Base-by-base conservation (phyloP, 2,888 invertebrate genomes). In the Cerastis leucographa region DNA sequence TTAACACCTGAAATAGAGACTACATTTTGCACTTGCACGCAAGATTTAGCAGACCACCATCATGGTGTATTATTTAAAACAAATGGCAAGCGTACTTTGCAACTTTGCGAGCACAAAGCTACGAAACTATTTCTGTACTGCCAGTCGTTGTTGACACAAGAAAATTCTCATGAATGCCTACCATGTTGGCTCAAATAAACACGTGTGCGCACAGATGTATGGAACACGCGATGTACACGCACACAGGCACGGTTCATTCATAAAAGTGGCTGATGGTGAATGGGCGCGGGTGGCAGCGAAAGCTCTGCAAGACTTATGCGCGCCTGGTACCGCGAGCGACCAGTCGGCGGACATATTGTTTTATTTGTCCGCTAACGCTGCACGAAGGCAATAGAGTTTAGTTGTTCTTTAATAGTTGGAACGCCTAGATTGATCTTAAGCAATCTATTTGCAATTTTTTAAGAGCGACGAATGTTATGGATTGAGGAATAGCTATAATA, bases 101-200 rank as follows among this genome's bases (percentile, higher is more conserved):
- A 92, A 92, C 92, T 94, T 95, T 91, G 94, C 95, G 90, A 94
- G 93, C 92, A 94, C 94, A 94, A 95, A 95, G 95, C 94, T 90
- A 89, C 93, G 88, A 89, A 61, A 94, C 93, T 96, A 96, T 96
- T 96, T 95, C 93, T 94, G 95, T 93, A 89, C 92, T 91, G 93
- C 92, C 92, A 91, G 92, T 91, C 91, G 91, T 91, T 96, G 96
- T 96, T 96, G 96, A 96, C 95, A 95, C 92, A 95, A 95, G 96
- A 94, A 94, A 95, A 95, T 96, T 96, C 96, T 95, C 96, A 95
- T 95, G 94, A 96, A 95, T 95, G 96, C 95, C 95, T 94, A 93
- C 93, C 94, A 93, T 93, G 92, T 93, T 93, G 93, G 90, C 89
- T 93, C 93, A 92, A 94, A 94, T 92, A 94, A 95, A 95, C 96